Evolutionary conservation across 2,888 invertebrate genomes (phyloP).

Genomic region (Silvanus unidentatus): DNA sequence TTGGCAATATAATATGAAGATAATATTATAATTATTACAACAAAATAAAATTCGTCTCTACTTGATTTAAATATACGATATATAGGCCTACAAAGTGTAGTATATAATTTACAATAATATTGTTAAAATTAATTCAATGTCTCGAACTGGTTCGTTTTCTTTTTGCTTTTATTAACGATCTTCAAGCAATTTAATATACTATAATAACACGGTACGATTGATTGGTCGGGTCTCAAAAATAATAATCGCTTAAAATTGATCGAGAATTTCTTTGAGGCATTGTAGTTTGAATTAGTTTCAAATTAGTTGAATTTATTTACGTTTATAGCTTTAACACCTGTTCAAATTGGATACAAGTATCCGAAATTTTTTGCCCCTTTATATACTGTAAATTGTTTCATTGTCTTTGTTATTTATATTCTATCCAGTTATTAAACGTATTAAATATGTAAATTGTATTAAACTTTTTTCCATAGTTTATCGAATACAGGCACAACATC

Average conservation of each 20-base stretch:
- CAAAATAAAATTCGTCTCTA: too few species aligned
- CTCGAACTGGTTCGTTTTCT: slow-evolving; percentile 26
- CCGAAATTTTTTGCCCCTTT: background rate
- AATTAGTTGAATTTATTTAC: slow-evolving; percentile 30
- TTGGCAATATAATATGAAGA: too few species aligned
- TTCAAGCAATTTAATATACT: slow-evolving; percentile 31
- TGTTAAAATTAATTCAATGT: slow-evolving; percentile 35
- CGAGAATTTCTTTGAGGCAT: slow-evolving; percentile 33
- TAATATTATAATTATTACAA: too few species aligned
- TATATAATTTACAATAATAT: slow-evolving; percentile 28
- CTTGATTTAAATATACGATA: too few species aligned
- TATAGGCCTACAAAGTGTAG: too few species aligned
- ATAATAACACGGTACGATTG: slow-evolving; percentile 38
- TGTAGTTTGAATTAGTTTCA: slow-evolving; percentile 37
- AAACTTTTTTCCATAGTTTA: too few species aligned
- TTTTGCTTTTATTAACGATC: slow-evolving; percentile 31
- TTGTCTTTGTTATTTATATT: too few species aligned
- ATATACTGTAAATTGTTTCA: background rate
- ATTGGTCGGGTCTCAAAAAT: slow-evolving; percentile 36
- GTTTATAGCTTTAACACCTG: slow-evolving; percentile 29
- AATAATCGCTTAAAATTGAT: slow-evolving; percentile 36
- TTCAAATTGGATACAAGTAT: slow-evolving; percentile 15
- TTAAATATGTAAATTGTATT: too few species aligned
- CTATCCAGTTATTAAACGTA: too few species aligned
- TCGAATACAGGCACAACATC: too few species aligned